phyloP scores from a whole-genome alignment of 2,888 invertebrate species.

The Dusona sp. region DNA sequence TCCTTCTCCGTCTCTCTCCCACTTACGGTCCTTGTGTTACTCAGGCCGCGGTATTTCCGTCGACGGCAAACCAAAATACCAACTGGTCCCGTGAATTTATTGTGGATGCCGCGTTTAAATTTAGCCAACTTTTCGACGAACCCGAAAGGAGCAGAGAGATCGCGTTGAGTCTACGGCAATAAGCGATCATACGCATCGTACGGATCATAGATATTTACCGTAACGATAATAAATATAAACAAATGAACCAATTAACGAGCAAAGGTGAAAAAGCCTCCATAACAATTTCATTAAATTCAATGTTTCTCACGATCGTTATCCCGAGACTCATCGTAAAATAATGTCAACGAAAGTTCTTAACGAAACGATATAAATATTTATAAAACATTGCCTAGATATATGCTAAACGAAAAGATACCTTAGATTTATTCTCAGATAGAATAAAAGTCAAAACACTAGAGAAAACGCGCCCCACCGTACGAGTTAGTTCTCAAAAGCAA shows the following conservation, averaged over 20 bases:
- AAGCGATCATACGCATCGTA: slow-evolving; percentile 56
- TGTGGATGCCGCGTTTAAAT: slow-evolving; percentile 67
- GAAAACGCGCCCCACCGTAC: background rate
- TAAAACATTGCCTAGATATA: too few species aligned
- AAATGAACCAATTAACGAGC: background rate
- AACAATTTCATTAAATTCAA: background rate
- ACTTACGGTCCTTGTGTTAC: background rate
- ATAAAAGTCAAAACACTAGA: too few species aligned
- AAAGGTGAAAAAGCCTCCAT: background rate
- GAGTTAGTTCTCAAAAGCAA: background rate
- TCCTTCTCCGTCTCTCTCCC: slow-evolving; percentile 1
- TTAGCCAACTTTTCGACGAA: slow-evolving; percentile 67
- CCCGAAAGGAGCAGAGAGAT: slow-evolving; percentile 34
- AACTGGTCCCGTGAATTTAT: slow-evolving; percentile 67
- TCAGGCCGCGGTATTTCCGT: slow-evolving; percentile 67
- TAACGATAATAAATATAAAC: slow-evolving; percentile 9
- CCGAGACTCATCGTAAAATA: background rate
- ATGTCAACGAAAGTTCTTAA: background rate
- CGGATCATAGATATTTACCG: slow-evolving; percentile 52
- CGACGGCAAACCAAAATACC: slow-evolving; percentile 70
- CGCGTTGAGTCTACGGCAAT: slow-evolving; percentile 61
- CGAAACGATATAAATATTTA: background rate
- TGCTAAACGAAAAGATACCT: too few species aligned
- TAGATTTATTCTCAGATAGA: too few species aligned
- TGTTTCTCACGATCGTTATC: background rate